These are phyloP conservation scores for Lagria hirta DNA, from an alignment of 2,888 invertebrate species.

Conservation along the genomic window DNA sequence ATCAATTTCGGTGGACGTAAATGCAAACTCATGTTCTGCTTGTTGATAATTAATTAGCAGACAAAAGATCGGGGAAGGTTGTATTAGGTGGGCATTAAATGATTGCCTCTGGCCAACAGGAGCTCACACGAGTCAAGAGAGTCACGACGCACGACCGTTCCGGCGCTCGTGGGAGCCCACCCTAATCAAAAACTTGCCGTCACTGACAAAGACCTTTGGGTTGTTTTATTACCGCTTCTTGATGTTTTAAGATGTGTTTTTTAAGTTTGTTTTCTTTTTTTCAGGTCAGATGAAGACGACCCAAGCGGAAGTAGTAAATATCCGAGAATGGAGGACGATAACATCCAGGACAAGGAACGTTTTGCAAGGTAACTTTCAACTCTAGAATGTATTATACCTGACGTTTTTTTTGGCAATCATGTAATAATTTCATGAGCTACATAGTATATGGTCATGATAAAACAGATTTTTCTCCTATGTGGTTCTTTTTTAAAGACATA, in stretches of 20 bases:
- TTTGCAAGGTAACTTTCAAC: slow-evolving; percentile 80
- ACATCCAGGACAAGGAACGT: slow-evolving; percentile 94
- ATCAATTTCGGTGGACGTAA: slow-evolving; percentile 27
- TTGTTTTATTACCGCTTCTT: no score
- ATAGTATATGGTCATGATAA: no score
- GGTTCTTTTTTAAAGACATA: no score
- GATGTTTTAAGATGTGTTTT: no score
- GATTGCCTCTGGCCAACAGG: slow-evolving; percentile 27
- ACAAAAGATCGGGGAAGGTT: slow-evolving; percentile 24
- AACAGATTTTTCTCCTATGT: no score
- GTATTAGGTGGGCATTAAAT: slow-evolving; percentile 25
- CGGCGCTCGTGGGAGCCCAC: slow-evolving; percentile 20
- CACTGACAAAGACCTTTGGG: slow-evolving; percentile 1
- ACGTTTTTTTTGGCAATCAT: no score
- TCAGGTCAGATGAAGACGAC: slow-evolving; percentile 85
- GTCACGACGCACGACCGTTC: slow-evolving; percentile 25
- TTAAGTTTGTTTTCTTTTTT: slow-evolving; percentile 24
- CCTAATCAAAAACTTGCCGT: slow-evolving; percentile 22
- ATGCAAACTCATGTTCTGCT: slow-evolving; percentile 26
- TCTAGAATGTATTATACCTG: slow-evolving; percentile 30
- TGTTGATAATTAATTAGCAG: slow-evolving; percentile 27
- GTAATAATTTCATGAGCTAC: no score
- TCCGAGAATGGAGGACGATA: slow-evolving; percentile 90
- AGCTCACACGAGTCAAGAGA: slow-evolving; percentile 24
- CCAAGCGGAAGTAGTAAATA: slow-evolving; percentile 75